phyloP scores from a whole-genome alignment of 2,113 vertebrate species.

The Lynx canadensis region DNA sequence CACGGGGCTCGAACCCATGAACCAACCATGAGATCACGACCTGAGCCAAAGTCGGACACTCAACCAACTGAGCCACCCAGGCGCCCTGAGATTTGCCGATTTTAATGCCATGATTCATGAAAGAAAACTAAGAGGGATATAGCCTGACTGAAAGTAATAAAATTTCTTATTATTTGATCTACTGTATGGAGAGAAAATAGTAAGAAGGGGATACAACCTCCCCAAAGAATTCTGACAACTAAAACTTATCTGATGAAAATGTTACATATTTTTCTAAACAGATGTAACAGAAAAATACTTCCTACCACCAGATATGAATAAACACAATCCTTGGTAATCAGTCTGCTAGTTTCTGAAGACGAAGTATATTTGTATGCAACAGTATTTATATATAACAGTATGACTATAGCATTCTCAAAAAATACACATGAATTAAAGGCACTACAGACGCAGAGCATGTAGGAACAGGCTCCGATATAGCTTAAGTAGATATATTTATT shows the following conservation, averaged over 20 bases:
- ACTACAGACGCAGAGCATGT: not conserved
- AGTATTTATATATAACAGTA: not conserved
- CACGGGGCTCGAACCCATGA: no score
- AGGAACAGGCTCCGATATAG: not conserved
- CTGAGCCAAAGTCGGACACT: no score
- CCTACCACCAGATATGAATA: not conserved
- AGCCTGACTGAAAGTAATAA: not conserved
- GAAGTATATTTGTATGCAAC: not conserved
- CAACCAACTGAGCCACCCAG: no score
- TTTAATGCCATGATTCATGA: not conserved
- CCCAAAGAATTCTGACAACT: not conserved
- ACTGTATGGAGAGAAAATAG: not conserved
- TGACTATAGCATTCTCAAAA: not conserved
- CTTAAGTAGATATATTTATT: not conserved
- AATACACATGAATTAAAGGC: not conserved
- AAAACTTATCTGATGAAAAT: not conserved
- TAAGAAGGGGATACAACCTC: not conserved
- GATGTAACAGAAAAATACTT: not conserved
- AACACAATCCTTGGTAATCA: not conserved
- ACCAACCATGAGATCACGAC: no score
- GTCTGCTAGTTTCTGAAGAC: not conserved
- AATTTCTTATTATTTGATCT: not conserved
- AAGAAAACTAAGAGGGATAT: not conserved
- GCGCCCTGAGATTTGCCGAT: not conserved
- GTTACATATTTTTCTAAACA: not conserved